Conservation (phyloP, 92 coral and sea anemone genomes). For the Galaxea fascicularis region DNA sequence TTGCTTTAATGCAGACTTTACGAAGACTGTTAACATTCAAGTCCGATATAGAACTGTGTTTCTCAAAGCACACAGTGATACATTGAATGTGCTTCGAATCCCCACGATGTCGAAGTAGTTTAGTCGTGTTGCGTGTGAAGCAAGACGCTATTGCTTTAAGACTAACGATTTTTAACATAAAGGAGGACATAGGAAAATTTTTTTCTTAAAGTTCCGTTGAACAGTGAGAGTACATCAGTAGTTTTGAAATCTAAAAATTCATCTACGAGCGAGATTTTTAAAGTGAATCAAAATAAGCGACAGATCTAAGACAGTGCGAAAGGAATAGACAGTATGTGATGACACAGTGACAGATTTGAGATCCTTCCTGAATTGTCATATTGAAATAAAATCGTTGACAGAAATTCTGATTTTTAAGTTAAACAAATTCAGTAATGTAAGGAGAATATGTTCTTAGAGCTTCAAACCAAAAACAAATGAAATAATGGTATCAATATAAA, state of each 20-base stretch:
- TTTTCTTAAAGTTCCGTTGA: background rate
- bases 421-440: slow-evolving; percentile 45
- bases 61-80: background rate
- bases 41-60: slow-evolving; percentile 21
- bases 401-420: slow-evolving; percentile 40
- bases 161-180: background rate
- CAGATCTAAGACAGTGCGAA: background rate
- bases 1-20: background rate
- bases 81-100: background rate
- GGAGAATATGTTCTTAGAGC: slow-evolving; percentile 26
- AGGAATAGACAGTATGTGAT: background rate
- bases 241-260: slow-evolving; percentile 27
- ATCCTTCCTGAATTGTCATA: slow-evolving; percentile 36
- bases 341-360: slow-evolving; percentile 20
- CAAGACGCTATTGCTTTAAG: slow-evolving; percentile 15
- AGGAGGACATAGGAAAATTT: background rate
- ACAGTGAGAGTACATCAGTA: slow-evolving; percentile 4
- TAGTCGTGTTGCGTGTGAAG: slow-evolving; percentile 12
- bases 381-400: slow-evolving; percentile 30
- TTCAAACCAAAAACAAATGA: slow-evolving; percentile 21
- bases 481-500: background rate
- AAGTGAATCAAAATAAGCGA: slow-evolving; percentile 10
- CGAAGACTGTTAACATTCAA: background rate
- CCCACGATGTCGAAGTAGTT: slow-evolving; percentile 2
- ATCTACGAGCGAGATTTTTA: slow-evolving; percentile 4